Conservation (phyloP, 2,797 vertebrate genomes). For the Silurus aristotelis region DNA sequence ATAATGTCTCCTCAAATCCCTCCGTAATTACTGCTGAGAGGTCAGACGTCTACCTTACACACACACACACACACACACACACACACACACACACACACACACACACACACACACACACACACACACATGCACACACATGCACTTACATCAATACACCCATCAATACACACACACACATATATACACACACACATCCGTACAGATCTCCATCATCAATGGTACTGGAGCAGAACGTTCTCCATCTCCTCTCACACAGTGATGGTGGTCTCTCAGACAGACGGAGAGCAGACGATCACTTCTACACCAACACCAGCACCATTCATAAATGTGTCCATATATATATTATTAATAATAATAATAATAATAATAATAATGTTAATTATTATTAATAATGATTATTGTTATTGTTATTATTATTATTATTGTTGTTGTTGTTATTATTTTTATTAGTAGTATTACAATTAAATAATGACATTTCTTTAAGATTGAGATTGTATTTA, state of each 20-base stretch:
- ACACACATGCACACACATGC: background rate
- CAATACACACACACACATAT: background rate
- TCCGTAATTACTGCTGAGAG: slow-evolving; percentile 16
- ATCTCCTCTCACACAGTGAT: background rate
- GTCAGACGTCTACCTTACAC: background rate
- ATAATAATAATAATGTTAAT: no score
- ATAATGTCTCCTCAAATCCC: slow-evolving; percentile 24
- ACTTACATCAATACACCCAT: background rate
- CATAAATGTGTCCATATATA: background rate
- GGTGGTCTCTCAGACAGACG: background rate
- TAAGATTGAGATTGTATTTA: no score
- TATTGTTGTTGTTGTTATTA: no score
- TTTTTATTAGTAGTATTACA: no score
- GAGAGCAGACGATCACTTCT: background rate
- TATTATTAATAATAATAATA: no score
- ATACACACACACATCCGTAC: background rate
- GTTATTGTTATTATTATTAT: no score
- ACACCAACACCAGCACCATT: background rate
- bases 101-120: slow-evolving; percentile 1
- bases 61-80: background rate
- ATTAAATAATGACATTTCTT: no score
- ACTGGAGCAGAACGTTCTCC: background rate
- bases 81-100: slow-evolving; percentile 3
- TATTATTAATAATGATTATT: no score
- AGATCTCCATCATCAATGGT: background rate